These are phyloP conservation scores for Perodicticus potto DNA, from an alignment of 2,797 vertebrate species.

Conservation along the genomic window DNA sequence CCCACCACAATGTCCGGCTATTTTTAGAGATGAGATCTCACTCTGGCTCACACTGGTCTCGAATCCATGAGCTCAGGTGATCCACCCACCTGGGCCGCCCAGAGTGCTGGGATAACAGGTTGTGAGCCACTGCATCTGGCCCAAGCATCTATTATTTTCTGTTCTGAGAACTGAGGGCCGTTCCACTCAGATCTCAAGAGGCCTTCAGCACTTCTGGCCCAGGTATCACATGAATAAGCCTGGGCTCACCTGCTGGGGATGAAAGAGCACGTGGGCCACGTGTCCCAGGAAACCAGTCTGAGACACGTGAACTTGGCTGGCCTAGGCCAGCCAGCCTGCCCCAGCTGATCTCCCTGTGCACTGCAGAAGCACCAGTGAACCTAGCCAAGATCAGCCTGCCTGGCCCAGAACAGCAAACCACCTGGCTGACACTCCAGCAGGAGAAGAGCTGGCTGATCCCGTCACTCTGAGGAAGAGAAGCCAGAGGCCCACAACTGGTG, in stretches of 20 bases:
- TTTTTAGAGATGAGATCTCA: too few species aligned
- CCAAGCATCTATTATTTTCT: background rate
- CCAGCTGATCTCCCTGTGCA: background rate
- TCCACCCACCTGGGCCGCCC: too few species aligned
- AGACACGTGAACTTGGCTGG: background rate
- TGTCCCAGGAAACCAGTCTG: accelerated
- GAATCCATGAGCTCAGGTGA: too few species aligned
- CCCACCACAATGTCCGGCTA: too few species aligned
- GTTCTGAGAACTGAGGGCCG: background rate
- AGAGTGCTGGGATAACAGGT: too few species aligned
- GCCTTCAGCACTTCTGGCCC: background rate
- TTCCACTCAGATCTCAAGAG: background rate
- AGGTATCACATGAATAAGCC: background rate
- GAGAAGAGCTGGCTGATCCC: background rate
- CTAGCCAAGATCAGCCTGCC: background rate
- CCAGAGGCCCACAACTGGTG: accelerated
- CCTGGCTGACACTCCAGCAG: background rate
- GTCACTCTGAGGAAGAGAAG: accelerated
- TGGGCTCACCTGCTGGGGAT: background rate
- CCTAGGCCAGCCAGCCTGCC: background rate
- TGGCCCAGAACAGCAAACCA: background rate
- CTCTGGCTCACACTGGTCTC: too few species aligned
- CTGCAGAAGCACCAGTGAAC: background rate
- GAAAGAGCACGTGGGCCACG: background rate
- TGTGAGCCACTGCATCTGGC: too few species aligned